Base-by-base conservation (phyloP, 2,113 vertebrate species). In the Hydrochoerus hydrochaeris region DNA sequence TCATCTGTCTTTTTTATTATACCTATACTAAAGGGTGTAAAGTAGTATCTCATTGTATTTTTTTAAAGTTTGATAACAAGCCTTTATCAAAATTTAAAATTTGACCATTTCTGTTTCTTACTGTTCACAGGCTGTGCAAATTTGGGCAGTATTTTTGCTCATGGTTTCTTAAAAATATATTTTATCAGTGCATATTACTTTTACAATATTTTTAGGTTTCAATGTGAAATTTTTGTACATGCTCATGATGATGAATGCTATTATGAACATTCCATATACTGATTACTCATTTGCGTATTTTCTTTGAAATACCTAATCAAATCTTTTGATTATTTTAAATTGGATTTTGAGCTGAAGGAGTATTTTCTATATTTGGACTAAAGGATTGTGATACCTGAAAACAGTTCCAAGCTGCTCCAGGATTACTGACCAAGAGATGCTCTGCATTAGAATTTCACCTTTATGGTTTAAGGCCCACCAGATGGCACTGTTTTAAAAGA, bases 401-500 rank as follows among this genome's bases (percentile, higher is more conserved):
- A 71, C 14, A n/a, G 52, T 35, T 88, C n/a, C 5, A 41, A 81
- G 69, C 41, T 0, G 24, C 38, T 67, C 11, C 11, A 58, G 80
- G 41, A 32, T 78, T 83, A 17, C 14, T 26, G 62, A 44, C 12
- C 22, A 30, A 67, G 19, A 5, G 41, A 38, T 62, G 35, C 38
- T 20, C 49, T 0, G 3, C 54, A 35, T 77, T 89, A 78, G 78
- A 41, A 84, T 87, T 63, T 95, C 26, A 67, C 67, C 67, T 77
- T 62, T 85, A 30, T 86, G 49, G 28, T 7, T 16, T 2, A 60
- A 30, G 19, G 44, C 4, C 7, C 52, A 0, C 93, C 71, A 96
- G 96, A 89, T 97, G 97, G 96, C 91, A 11, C 95, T 90, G 71
- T 89, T 20, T 84, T 82, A 91, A 97, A 97, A 96, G 92, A n/a